Evolutionary conservation across 2,888 invertebrate species (phyloP), one percentile per base, ranked within the genome.

Genomic region (Synergus itoensis): DNA sequence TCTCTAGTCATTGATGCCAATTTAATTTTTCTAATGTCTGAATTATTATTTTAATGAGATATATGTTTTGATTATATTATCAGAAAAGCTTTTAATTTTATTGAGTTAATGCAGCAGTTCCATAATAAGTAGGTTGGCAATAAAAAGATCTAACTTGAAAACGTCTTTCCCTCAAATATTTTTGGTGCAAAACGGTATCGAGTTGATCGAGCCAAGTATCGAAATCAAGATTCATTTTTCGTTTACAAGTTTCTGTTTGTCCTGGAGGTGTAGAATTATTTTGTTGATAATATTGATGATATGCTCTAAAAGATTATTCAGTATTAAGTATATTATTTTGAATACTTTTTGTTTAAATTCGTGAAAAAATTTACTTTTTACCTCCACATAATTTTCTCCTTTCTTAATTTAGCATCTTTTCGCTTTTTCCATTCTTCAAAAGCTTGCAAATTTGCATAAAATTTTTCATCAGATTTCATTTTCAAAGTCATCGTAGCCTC

Each of bases 121-220:
- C 83, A 5, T 85, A 86, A 77, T 85, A 88, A 8, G 81, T 75
- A 11, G 87, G 85, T 77, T 86, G 86, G 81, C 84, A 85, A 60
- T 88, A 88, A 69, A 85, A 85, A 14, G 86, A 87, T 45, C 81
- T 82, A 18, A 84, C 83, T 21, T 81, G 84, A 43, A 86, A 80
- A 7, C 85, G 85, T 12, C 83, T 83, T 84, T 87, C 86, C 18
- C 85, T 82, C 12, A 85, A 67, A 78, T 88, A 86, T 64, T 87
- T 88, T 64, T 86, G 78, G 28, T 86, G 85, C 73, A 88, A 79
- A 12, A 84, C 79, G 41, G 77, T 83, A 63, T 89, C 83, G 69
- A 88, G 76, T 73, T 84, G 85, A 82, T 87, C 78, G 28, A 88
- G 80, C 86, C 84, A 88, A 7, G 69, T 79, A 67, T 81, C 78